phyloP scores from a whole-genome alignment of 1,140 invertebrate species.

The Lepidurus apus region DNA sequence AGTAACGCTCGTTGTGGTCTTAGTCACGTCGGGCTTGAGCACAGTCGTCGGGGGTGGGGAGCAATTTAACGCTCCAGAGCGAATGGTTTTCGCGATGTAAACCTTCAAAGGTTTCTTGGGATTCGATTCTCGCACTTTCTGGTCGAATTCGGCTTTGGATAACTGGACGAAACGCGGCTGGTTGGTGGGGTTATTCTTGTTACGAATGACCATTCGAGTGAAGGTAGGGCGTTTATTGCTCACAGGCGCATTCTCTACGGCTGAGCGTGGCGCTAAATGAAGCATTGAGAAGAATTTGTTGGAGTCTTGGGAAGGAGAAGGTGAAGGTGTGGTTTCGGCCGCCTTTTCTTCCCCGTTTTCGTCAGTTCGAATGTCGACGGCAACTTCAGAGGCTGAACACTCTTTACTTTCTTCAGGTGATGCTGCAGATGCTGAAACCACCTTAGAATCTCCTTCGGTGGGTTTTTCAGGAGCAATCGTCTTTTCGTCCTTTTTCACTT shows the following conservation, averaged over 20 bases:
- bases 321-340: slow-evolving; percentile 17
- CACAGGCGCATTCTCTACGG: background rate
- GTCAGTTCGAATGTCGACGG: too few species aligned
- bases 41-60: background rate
- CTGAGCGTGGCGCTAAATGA: slow-evolving; percentile 28
- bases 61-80: background rate
- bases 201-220: background rate
- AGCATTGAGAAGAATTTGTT: slow-evolving; percentile 32
- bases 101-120: slow-evolving; percentile 1
- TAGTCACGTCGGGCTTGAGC: background rate
- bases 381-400: too few species aligned
- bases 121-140: background rate
- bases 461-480: too few species aligned
- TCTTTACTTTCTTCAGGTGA: too few species aligned
- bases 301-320: background rate
- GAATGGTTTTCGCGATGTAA: background rate
- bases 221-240: background rate
- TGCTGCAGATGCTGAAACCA: too few species aligned
- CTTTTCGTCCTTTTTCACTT: slow-evolving; percentile 33
- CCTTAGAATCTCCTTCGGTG: too few species aligned
- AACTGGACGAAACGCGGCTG: background rate
- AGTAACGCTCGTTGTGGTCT: background rate
- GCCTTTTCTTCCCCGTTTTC: slow-evolving; percentile 31
- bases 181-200: background rate
- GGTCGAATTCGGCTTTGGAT: background rate